phyloP scores from a whole-genome alignment of 2,888 invertebrate species.

The Mechanitis mazaeus region DNA sequence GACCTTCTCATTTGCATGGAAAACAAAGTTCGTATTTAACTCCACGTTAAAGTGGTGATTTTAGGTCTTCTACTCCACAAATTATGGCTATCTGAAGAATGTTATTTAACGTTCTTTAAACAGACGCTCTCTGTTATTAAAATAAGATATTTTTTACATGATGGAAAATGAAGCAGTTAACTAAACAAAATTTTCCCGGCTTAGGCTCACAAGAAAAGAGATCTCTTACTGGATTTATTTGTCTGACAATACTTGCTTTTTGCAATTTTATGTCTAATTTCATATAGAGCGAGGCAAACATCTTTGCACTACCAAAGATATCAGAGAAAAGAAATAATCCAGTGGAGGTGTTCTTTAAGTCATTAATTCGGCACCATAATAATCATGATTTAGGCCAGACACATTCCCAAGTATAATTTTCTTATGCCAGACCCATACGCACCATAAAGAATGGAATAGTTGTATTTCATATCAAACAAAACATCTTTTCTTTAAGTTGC shows the following conservation, averaged over 20 bases:
- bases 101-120: constrained; percentile 84
- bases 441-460: constrained; percentile 68
- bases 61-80: constrained; percentile 72
- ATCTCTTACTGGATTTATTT: constrained; percentile 52
- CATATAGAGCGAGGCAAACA: constrained; percentile 50
- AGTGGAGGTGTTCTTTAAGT: constrained; percentile 48
- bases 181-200: constrained; percentile 46
- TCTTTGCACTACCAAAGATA: constrained; percentile 48
- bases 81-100: constrained; percentile 88
- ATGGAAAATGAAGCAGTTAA: neutral
- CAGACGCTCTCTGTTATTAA: constrained; percentile 77
- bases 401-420: constrained; percentile 79
- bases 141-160: neutral
- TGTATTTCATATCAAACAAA: constrained; percentile 76
- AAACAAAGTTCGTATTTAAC: constrained; percentile 58
- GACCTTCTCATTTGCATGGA: constrained; percentile 68
- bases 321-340: constrained; percentile 51
- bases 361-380: constrained; percentile 57
- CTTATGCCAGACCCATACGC: constrained; percentile 78
- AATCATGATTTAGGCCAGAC: constrained; percentile 53
- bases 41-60: constrained; percentile 61
- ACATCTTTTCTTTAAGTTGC: constrained; percentile 73
- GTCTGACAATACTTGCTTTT: constrained; percentile 47
- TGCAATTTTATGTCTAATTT: constrained; percentile 52
- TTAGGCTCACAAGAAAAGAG: constrained; percentile 54